phyloP scores from a whole-genome alignment of 2,888 invertebrate genomes.

The Polyommatus icarus region DNA sequence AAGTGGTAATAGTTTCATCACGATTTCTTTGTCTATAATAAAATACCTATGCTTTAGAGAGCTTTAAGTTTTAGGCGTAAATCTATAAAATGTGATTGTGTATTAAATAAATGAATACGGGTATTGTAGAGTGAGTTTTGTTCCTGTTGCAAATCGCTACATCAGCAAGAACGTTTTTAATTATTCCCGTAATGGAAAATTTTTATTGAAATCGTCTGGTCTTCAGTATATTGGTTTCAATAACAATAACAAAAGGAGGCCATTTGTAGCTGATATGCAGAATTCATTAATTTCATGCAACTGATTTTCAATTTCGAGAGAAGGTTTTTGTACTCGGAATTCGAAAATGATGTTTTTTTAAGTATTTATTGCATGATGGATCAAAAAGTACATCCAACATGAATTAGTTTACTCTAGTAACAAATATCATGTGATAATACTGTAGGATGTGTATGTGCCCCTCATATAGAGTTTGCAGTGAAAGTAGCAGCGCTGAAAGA shows the following conservation, averaged over 20 bases:
- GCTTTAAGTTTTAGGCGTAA: too few relatives aligned
- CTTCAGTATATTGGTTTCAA: neutral
- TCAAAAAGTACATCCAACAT: too few relatives aligned
- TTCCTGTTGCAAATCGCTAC: slow-evolving; percentile 50
- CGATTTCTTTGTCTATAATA: too few relatives aligned
- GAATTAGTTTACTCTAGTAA: too few relatives aligned
- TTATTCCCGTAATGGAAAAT: slow-evolving; percentile 42
- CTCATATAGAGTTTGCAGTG: too few relatives aligned
- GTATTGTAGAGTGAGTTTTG: slow-evolving; percentile 43
- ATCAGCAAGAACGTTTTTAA: slow-evolving; percentile 48
- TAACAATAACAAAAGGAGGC: slow-evolving; percentile 9
- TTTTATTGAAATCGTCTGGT: slow-evolving; percentile 23
- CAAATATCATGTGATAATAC: too few relatives aligned
- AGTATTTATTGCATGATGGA: too few relatives aligned
- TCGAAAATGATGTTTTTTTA: neutral
- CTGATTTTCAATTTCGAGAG: neutral
- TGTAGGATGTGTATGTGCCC: too few relatives aligned
- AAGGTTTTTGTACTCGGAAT: neutral
- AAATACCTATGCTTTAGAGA: too few relatives aligned
- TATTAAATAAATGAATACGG: slow-evolving; percentile 19
- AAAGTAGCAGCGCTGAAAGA: too few relatives aligned
- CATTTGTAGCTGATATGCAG: neutral
- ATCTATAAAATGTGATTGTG: too few relatives aligned
- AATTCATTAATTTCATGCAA: slow-evolving; percentile 13
- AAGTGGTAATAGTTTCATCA: too few relatives aligned